phyloP scores from a whole-genome alignment of 2,888 invertebrate genomes.

The Antitype chi region DNA sequence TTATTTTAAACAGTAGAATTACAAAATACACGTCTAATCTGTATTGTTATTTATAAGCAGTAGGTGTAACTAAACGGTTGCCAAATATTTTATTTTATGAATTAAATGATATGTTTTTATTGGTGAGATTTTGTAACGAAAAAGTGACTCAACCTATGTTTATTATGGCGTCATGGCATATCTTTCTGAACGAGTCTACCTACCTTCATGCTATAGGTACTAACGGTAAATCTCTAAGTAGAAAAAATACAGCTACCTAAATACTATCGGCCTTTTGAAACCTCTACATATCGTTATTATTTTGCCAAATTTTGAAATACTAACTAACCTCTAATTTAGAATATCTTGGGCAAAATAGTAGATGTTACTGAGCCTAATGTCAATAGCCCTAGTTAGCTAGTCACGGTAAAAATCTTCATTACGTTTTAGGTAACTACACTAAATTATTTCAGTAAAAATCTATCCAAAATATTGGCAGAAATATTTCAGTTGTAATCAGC shows the following conservation, averaged over 20 bases:
- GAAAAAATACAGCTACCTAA: not conserved
- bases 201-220: not conserved
- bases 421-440: too few relatives aligned
- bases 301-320: not conserved
- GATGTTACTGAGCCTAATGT: not conserved
- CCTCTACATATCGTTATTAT: not conserved
- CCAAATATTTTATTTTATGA: slow-evolving; percentile 43
- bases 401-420: not conserved
- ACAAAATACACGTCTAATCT: slow-evolving; percentile 36
- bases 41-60: slow-evolving; percentile 27
- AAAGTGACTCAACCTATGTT: not conserved
- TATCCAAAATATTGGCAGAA: not conserved
- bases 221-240: not conserved
- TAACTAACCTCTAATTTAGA: not conserved
- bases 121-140: slow-evolving; percentile 4
- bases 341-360: not conserved
- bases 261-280: not conserved
- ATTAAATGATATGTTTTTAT: slow-evolving; percentile 15
- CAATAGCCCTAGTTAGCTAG: too few relatives aligned
- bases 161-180: not conserved
- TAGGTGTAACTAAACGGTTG: slow-evolving; percentile 23
- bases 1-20: slow-evolving; percentile 33
- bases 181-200: not conserved
- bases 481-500: not conserved
- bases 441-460: not conserved